These are phyloP conservation scores for Diorhabda carinulata DNA, from an alignment of 1,140 invertebrate genomes.

Conservation along the genomic window DNA sequence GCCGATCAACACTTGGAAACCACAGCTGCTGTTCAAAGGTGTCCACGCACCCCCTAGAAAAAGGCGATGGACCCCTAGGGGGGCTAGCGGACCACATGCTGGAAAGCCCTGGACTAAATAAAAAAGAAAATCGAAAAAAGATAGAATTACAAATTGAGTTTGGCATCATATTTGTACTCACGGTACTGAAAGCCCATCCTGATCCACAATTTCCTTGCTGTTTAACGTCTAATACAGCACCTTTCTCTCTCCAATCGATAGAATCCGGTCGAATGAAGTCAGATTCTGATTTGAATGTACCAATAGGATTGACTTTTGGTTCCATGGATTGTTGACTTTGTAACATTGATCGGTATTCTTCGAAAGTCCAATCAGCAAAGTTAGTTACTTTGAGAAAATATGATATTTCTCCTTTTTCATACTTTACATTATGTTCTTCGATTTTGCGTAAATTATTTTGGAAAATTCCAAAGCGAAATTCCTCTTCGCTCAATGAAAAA, in stretches of 20 bases:
- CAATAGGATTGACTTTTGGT: background rate
- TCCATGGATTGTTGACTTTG: background rate
- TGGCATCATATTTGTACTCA: slow-evolving; percentile 5
- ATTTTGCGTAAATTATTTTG: slow-evolving; percentile 80
- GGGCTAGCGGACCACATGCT: too few species aligned
- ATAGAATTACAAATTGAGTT: too few species aligned
- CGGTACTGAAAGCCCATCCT: slow-evolving; percentile 23
- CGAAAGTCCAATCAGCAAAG: slow-evolving; percentile 77
- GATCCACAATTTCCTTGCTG: slow-evolving; percentile 18
- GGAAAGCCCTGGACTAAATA: too few species aligned
- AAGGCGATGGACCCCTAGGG: too few species aligned
- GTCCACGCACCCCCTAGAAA: too few species aligned
- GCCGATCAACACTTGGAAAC: too few species aligned
- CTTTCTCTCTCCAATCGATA: slow-evolving; percentile 11
- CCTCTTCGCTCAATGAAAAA: slow-evolving; percentile 57
- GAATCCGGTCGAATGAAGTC: background rate
- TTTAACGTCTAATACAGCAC: background rate
- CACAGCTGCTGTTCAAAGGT: too few species aligned
- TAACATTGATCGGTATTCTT: slow-evolving; percentile 61
- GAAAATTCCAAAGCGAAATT: slow-evolving; percentile 77
- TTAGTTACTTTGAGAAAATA: slow-evolving; percentile 72
- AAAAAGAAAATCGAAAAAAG: too few species aligned
- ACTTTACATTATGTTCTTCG: slow-evolving; percentile 75
- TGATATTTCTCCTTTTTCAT: slow-evolving; percentile 58
- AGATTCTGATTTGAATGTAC: background rate